Conservation (phyloP, 2,113 vertebrate genomes). For the Labeo rohita region DNA sequence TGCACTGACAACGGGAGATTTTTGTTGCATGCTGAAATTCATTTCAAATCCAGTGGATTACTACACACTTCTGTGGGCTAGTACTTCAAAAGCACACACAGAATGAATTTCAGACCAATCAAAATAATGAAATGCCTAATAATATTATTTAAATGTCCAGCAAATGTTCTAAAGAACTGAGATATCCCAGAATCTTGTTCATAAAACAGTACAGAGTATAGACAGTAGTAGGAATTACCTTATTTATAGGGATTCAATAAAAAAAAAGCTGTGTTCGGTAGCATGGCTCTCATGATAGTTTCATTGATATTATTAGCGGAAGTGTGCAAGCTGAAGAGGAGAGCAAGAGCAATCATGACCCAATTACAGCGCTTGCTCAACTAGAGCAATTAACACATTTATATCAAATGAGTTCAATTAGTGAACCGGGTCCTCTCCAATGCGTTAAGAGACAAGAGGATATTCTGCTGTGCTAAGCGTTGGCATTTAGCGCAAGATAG, state of each 20-base stretch:
- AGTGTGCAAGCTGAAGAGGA: slow-evolving; percentile 31
- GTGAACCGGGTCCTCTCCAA: slow-evolving; percentile 71
- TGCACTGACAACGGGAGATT: slow-evolving; percentile 18
- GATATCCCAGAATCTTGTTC: background rate
- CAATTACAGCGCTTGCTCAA: slow-evolving; percentile 79
- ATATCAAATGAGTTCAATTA: slow-evolving; percentile 78
- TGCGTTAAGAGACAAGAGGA: slow-evolving; percentile 61
- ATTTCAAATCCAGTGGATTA: slow-evolving; percentile 18
- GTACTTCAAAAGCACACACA: background rate
- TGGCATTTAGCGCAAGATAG: background rate
- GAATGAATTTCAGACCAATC: background rate
- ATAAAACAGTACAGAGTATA: background rate
- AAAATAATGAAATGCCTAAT: background rate
- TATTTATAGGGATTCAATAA: background rate
- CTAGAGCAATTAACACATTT: slow-evolving; percentile 80
- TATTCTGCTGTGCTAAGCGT: slow-evolving; percentile 26
- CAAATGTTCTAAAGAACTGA: background rate
- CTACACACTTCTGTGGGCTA: slow-evolving; percentile 1
- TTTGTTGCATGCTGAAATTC: slow-evolving; percentile 28
- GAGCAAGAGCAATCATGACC: slow-evolving; percentile 75
- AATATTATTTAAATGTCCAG: background rate
- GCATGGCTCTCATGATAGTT: slow-evolving; percentile 25
- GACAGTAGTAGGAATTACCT: background rate
- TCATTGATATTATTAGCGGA: slow-evolving; percentile 33
- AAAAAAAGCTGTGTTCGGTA: background rate